Base-by-base conservation (phyloP, 2,888 invertebrate species). In the Diachrysia chrysitis region DNA sequence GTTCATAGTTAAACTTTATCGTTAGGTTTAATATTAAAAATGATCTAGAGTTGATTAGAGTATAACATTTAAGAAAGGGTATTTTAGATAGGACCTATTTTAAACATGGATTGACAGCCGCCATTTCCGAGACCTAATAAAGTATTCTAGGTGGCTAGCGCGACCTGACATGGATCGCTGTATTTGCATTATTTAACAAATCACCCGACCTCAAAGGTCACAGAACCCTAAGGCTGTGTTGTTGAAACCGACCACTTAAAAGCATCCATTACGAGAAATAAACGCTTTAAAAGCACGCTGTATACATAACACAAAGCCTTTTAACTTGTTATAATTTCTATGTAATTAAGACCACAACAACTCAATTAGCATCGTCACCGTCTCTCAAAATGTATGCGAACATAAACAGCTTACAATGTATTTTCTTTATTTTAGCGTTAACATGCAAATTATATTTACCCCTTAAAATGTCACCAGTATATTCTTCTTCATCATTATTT, bases 371-470 rank as follows among this genome's bases (percentile, higher is more conserved):
- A 21, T 14, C 48, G 48, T 46, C 46, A n/a, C 51, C 7, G 10
- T 42, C 46, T 59, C 57, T 63, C 54, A 19, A 58, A 63, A 76
- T 66, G 53, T 53, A 14, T 35, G 59, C 21, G 25, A 65, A 17
- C 25, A 53, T 23, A 54, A 62, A 66, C 51, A 60, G 53, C 56
- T 46, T 54, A 35, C 51, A 51, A 29, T 48, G 35, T 60, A 42
- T 67, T 62, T 58, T 60, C 67, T 63, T 72, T 67, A 74, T 72
- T 72, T 19, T 16, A 16, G 29, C 29, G 55, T 77, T 29, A 55
- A 46, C 55, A 63, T 77, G 68, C 54, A 60, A 74, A 77, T 67
- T 77, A 12, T 35, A 46, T 72, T 63, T 72, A 59, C 46, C 35
- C 51, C 25, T 61, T 61, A 73, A 29, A 19, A 56, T 46, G 48